These are phyloP conservation scores for Corythaixoides concolor DNA, from an alignment of 2,113 vertebrate species.

Conservation along the genomic window DNA sequence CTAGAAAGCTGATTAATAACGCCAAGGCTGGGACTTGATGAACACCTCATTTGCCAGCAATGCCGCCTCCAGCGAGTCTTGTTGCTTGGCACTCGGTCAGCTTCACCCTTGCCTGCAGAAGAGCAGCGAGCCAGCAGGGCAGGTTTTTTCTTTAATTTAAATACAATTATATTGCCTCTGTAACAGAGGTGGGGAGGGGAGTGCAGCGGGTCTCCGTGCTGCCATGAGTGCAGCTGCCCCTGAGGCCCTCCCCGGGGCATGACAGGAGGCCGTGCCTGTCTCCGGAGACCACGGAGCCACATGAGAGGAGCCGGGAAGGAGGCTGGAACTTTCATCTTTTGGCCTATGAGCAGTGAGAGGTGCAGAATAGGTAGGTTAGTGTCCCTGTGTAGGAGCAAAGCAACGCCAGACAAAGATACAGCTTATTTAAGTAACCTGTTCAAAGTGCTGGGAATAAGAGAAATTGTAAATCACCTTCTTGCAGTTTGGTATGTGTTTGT, in stretches of 20 bases:
- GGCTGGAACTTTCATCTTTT: neutral
- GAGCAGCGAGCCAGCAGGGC: neutral
- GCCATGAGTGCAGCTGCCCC: neutral
- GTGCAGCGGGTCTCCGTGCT: rapidly evolving
- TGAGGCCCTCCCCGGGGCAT: neutral
- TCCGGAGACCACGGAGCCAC: rapidly evolving
- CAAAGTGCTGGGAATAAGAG: neutral
- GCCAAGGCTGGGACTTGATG: rapidly evolving
- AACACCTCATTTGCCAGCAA: neutral
- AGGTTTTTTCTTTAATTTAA: neutral
- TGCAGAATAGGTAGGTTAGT: neutral
- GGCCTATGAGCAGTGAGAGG: neutral
- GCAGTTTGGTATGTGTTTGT: neutral
- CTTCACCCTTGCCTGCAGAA: neutral
- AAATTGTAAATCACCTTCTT: neutral
- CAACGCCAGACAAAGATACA: neutral
- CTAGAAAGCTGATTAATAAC: neutral
- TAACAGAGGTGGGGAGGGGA: rapidly evolving
- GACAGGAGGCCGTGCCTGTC: rapidly evolving
- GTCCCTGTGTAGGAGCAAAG: neutral
- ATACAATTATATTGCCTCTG: neutral
- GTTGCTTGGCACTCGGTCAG: neutral
- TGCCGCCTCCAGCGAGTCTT: neutral
- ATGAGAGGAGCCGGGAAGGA: rapidly evolving
- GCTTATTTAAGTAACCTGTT: neutral